phyloP scores from a whole-genome alignment of 2,888 invertebrate species.

The Leucozona laternaria region DNA sequence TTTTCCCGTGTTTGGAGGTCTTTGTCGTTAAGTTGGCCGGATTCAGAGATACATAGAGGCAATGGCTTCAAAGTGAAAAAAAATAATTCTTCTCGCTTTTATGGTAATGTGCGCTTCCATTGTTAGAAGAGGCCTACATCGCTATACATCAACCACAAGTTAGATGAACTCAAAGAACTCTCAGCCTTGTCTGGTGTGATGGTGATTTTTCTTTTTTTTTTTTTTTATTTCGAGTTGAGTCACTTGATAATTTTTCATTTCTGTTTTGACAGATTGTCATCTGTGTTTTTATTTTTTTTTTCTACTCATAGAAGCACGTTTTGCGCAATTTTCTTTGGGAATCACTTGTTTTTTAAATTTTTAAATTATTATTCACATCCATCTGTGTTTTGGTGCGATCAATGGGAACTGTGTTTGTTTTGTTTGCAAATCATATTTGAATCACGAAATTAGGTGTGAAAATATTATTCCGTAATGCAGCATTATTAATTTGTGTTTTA shows the following conservation, averaged over 20 bases:
- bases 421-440: not conserved
- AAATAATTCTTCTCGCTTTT: conserved; percentile 19
- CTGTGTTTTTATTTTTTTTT: not conserved
- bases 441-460: conserved; percentile 8
- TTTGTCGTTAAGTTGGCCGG: conserved; percentile 24
- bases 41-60: conserved; percentile 28
- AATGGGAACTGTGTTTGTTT: not conserved
- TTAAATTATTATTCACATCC: not conserved
- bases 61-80: conserved; percentile 6
- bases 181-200: conserved; percentile 16
- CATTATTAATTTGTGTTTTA: not conserved
- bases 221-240: conserved; percentile 27
- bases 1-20: conserved; percentile 50
- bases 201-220: conserved; percentile 10
- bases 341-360: not conserved
- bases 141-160: too few species aligned
- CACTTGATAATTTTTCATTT: conserved; percentile 71
- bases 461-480: not conserved
- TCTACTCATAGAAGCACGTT: not conserved
- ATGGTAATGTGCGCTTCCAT: conserved; percentile 30
- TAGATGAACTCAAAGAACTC: conserved; percentile 4
- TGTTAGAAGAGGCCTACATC: too few species aligned
- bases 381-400: not conserved
- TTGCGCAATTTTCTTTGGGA: conserved; percentile 25
- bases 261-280: conserved; percentile 65